Evolutionary conservation across 2,888 invertebrate species (phyloP).

Genomic region (Craniophora ligustri): DNA sequence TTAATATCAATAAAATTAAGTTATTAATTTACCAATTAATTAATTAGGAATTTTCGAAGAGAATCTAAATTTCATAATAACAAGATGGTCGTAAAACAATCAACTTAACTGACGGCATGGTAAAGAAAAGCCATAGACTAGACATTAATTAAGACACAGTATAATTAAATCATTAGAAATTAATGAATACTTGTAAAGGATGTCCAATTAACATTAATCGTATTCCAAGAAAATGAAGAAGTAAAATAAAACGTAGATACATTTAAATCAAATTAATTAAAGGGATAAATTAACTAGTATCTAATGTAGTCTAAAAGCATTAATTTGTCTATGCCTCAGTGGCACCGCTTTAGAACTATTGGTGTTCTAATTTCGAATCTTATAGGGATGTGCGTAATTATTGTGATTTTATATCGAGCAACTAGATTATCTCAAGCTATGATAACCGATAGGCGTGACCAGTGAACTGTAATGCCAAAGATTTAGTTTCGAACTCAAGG

Average conservation of each 20-base stretch:
- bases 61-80: neutral
- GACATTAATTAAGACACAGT: conserved; percentile 1
- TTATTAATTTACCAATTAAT: neutral
- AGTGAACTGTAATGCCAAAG: too few species aligned
- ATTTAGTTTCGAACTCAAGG: too few species aligned
- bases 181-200: conserved; percentile 39
- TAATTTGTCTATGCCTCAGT: conserved; percentile 52
- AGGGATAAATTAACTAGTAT: conserved; percentile 31
- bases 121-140: conserved; percentile 5
- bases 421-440: too few species aligned
- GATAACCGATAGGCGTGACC: too few species aligned
- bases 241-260: conserved; percentile 24
- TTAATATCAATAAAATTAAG: neutral
- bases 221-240: conserved; percentile 25
- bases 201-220: conserved; percentile 37
- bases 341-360: conserved; percentile 55
- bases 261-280: conserved; percentile 35
- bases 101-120: conserved; percentile 1
- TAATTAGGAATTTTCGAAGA: too few species aligned
- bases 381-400: conserved; percentile 41
- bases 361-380: conserved; percentile 60
- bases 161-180: conserved; percentile 37
- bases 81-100: neutral
- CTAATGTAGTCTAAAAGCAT: conserved; percentile 47
- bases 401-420: too few species aligned